A percentile compares a stretch with the other conserved stretches of the same genome.
phyloP scores from a whole-genome alignment of 1,140 invertebrate species.

The Ostrea denselamellosa region DNA sequence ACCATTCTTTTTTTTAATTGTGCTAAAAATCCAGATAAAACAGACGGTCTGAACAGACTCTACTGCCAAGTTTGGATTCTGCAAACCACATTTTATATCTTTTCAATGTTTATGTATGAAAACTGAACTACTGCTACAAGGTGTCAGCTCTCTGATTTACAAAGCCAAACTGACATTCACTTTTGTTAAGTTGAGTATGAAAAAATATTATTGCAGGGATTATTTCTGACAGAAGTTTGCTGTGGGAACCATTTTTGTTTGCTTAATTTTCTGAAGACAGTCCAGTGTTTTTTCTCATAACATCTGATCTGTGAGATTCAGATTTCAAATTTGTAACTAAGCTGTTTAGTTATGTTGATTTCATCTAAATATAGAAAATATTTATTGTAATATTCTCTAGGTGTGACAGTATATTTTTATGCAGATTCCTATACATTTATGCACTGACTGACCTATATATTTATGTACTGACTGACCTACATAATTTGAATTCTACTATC shows the following conservation, averaged over 20 bases:
- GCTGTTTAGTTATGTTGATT: not conserved
- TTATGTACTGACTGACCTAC: too few relatives aligned
- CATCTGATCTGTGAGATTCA: not conserved
- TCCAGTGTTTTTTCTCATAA: constrained; percentile 16
- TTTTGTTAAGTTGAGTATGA: constrained; percentile 26
- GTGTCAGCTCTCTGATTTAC: not conserved
- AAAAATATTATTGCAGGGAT: constrained; percentile 34
- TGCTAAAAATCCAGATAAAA: not conserved
- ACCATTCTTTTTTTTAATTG: too few relatives aligned
- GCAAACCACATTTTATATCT: constrained; percentile 9
- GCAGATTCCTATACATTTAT: too few relatives aligned
- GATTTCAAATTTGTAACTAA: not conserved
- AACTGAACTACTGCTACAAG: not conserved
- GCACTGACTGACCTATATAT: too few relatives aligned
- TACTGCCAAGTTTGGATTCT: not conserved
- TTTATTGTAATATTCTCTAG: not conserved
- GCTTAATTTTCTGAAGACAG: not conserved
- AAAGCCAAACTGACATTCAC: not conserved
- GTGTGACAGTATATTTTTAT: too few relatives aligned
- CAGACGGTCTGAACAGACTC: not conserved
- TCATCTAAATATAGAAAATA: not conserved
- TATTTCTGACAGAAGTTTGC: constrained; percentile 3
- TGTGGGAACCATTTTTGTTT: not conserved
- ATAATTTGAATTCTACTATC: too few relatives aligned
- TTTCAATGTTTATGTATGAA: constrained; percentile 2